Percentiles rank a stretch among this genome's conserved stretches.
phyloP scores from a whole-genome alignment of 1,140 invertebrate genomes.

The Berghia stephanieae region DNA sequence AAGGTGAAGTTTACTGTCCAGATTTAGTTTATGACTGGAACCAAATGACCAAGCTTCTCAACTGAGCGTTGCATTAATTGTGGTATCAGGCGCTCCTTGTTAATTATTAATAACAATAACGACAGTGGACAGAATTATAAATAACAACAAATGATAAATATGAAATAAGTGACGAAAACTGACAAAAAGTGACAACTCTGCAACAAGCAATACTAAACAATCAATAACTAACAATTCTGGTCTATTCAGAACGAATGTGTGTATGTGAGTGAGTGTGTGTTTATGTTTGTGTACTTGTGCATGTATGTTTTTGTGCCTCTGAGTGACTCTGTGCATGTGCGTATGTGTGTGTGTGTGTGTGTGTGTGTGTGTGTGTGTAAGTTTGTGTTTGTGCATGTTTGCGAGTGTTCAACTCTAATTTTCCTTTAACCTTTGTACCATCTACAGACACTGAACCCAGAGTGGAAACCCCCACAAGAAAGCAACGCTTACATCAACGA shows the following conservation, averaged over 20 bases:
- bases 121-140: too few species aligned
- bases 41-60: too few species aligned
- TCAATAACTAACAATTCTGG: too few species aligned
- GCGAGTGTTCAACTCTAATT: neutral
- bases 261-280: slow-evolving; percentile 31
- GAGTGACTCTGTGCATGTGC: slow-evolving; percentile 33
- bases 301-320: slow-evolving; percentile 28
- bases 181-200: too few species aligned
- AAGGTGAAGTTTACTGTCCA: too few species aligned
- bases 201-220: too few species aligned
- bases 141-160: too few species aligned
- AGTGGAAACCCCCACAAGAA: slow-evolving; percentile 22
- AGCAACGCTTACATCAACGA: slow-evolving; percentile 12
- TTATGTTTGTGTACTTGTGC: slow-evolving; percentile 20
- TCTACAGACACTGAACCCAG: slow-evolving; percentile 30
- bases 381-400: neutral
- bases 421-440: neutral
- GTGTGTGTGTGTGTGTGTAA: slow-evolving; percentile 33
- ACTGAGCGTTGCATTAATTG: too few species aligned
- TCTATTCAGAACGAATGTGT: neutral
- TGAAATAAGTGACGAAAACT: too few species aligned
- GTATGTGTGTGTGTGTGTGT: slow-evolving; percentile 38
- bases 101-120: too few species aligned
- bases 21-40: too few species aligned
- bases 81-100: too few species aligned